Conservation (phyloP, 92 coral and sea anemone genomes). For the Isaurus tuberculatus region DNA sequence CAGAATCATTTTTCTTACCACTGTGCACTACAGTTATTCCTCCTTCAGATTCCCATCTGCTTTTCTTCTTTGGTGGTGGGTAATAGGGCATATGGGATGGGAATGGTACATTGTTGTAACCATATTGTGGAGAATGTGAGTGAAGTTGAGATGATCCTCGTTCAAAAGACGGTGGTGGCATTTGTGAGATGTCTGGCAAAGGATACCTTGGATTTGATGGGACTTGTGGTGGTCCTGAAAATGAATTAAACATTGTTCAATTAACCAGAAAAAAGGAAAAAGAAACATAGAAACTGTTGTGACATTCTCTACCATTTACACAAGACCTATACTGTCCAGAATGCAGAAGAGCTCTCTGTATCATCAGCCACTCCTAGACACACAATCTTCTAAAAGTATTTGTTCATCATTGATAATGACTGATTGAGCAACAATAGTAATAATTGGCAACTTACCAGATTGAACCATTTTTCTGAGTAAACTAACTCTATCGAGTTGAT, state of each 20-base stretch:
- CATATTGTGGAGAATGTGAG: conserved; percentile 35
- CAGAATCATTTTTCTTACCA: conserved; percentile 53
- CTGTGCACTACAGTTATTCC: conserved; percentile 31
- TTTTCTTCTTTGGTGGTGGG: conserved; percentile 61
- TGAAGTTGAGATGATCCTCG: conserved; percentile 33
- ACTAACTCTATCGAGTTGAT: too few relatives aligned
- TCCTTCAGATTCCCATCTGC: conserved; percentile 81
- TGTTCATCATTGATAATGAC: too few relatives aligned
- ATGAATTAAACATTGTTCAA: not conserved
- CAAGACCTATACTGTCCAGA: too few relatives aligned
- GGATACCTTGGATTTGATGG: conserved; percentile 26
- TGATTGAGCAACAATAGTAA: too few relatives aligned
- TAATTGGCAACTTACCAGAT: too few relatives aligned
- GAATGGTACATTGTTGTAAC: conserved; percentile 26
- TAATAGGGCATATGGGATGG: conserved; percentile 22
- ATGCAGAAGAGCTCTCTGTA: too few relatives aligned
- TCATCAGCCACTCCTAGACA: too few relatives aligned
- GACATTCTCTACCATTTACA: too few relatives aligned
- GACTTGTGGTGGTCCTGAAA: conserved; percentile 29
- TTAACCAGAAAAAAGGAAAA: too few relatives aligned
- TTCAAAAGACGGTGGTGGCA: conserved; percentile 42
- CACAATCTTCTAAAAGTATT: too few relatives aligned
- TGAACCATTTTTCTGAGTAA: too few relatives aligned
- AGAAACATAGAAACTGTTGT: too few relatives aligned
- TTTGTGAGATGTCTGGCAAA: conserved; percentile 27